These are phyloP conservation scores for Pygmarrhopalites habei DNA, from an alignment of 1,140 invertebrate genomes.

Conservation along the genomic window DNA sequence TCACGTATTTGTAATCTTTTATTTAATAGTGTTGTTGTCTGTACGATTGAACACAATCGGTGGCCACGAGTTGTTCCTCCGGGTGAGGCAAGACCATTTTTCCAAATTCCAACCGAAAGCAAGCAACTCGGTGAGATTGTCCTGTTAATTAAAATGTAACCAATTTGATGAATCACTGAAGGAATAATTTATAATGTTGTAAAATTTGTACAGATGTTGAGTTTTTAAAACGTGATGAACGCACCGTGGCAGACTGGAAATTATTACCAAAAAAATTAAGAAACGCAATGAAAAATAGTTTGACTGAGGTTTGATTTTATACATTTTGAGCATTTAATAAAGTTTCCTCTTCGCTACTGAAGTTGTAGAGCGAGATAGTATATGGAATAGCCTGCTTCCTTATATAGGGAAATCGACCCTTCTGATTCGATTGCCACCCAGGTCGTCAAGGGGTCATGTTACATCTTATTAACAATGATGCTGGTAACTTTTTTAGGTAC, in stretches of 20 bases:
- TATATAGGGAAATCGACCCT: too few species aligned
- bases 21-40: constrained; percentile 33
- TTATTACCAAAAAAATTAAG: constrained; percentile 20
- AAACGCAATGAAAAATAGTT: constrained; percentile 19
- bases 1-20: background rate
- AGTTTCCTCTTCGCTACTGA: too few species aligned
- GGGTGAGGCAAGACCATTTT: constrained; percentile 8
- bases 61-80: constrained; percentile 18
- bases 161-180: too few species aligned
- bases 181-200: background rate
- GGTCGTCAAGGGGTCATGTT: too few species aligned
- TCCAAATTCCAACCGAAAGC: constrained; percentile 20
- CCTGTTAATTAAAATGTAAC: too few species aligned
- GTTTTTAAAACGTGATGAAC: constrained; percentile 19
- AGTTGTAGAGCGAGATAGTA: too few species aligned
- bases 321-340: too few species aligned
- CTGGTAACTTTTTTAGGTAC: constrained; percentile 15
- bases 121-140: constrained; percentile 22
- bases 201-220: constrained; percentile 21
- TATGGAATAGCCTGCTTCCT: too few species aligned
- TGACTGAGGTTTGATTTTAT: too few species aligned
- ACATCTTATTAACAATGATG: too few species aligned
- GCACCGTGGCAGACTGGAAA: constrained; percentile 23
- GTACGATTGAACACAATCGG: constrained; percentile 37
- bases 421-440: too few species aligned